Evolutionary conservation across 2,888 invertebrate species (phyloP).

Genomic region (Napeogenes inachia): DNA sequence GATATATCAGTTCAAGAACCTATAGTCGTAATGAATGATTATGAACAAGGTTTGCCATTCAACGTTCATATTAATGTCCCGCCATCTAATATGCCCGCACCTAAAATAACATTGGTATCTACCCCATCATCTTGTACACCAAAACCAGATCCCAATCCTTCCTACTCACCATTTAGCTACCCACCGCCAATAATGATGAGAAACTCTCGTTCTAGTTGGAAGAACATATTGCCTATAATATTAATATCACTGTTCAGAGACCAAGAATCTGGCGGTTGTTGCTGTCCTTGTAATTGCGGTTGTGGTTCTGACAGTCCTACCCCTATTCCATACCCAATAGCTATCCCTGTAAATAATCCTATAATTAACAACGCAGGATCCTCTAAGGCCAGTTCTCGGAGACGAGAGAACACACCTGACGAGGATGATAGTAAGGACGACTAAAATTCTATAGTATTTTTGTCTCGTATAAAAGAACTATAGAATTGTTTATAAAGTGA

Average conservation of each 20-base stretch:
- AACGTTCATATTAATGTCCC: conserved; percentile 50
- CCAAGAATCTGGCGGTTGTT: conserved; percentile 34
- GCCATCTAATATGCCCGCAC: conserved; percentile 38
- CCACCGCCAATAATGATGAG: conserved; percentile 41
- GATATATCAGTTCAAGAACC: conserved; percentile 13
- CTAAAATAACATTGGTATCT: conserved; percentile 39
- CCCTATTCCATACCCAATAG: conserved; percentile 49
- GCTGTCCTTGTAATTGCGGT: conserved; percentile 33
- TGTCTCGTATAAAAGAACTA: neutral
- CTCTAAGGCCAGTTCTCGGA: conserved; percentile 26
- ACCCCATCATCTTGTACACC: conserved; percentile 18
- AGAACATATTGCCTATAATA: conserved; percentile 46
- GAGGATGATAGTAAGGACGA: conserved; percentile 12
- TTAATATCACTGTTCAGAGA: conserved; percentile 43
- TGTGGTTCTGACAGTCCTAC: conserved; percentile 31
- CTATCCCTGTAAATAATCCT: conserved; percentile 44
- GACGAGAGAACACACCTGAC: conserved; percentile 19
- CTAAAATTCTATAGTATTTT: neutral
- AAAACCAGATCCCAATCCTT: conserved; percentile 14
- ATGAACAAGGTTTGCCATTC: conserved; percentile 36
- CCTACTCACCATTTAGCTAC: conserved; percentile 22
- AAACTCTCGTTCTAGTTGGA: conserved; percentile 37
- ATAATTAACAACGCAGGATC: conserved; percentile 34
- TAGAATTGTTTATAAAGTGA: neutral
- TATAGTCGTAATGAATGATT: conserved; percentile 17